Evolutionary conservation across 2,797 vertebrate genomes (phyloP).

Genomic region (Channa striata): DNA sequence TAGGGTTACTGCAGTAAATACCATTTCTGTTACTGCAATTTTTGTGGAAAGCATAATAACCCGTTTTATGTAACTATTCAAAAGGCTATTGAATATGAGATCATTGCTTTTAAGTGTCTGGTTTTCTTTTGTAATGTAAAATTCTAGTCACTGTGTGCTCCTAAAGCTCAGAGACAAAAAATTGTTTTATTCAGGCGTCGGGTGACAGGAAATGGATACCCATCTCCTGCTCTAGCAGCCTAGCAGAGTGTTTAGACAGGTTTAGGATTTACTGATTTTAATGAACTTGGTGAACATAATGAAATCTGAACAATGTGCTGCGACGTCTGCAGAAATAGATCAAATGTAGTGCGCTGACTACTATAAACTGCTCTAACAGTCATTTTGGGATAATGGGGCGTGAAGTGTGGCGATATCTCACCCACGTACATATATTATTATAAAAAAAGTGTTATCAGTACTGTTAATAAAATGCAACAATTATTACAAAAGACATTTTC

Average conservation of each 20-base stretch:
- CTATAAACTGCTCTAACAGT: background rate
- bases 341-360: background rate
- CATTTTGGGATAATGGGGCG: background rate
- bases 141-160: background rate
- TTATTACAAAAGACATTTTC: background rate
- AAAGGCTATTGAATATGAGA: background rate
- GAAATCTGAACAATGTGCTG: background rate
- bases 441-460: background rate
- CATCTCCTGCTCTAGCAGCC: background rate
- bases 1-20: too few relatives aligned
- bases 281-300: background rate
- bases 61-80: too few relatives aligned
- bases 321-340: background rate
- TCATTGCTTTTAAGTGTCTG: background rate
- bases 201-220: background rate
- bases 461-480: background rate
- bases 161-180: background rate
- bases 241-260: background rate
- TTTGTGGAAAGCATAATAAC: too few relatives aligned
- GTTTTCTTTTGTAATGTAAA: background rate
- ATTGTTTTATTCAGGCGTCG: background rate
- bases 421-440: background rate
- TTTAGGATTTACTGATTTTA: slow-evolving; percentile 1
- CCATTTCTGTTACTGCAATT: too few relatives aligned
- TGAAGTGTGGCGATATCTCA: background rate